phyloP scores from a whole-genome alignment of 2,888 invertebrate genomes.

The Dynastes grantii region DNA sequence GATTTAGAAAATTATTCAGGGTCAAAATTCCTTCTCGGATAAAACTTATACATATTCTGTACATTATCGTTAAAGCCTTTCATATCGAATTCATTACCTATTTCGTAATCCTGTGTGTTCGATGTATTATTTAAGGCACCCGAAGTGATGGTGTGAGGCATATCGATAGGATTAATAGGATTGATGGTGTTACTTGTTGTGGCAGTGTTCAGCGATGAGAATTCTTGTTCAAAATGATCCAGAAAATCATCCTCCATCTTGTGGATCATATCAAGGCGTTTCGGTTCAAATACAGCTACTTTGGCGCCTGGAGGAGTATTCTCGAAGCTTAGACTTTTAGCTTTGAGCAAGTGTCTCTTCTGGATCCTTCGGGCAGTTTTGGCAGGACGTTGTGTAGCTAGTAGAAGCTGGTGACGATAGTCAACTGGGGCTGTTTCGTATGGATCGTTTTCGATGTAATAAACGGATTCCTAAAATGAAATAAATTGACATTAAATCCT shows the following conservation, averaged over 20 bases:
- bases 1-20: conserved; percentile 39
- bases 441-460: conserved; percentile 35
- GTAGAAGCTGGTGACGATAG: conserved; percentile 48
- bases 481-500: background rate
- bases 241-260: conserved; percentile 41
- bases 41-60: conserved; percentile 40
- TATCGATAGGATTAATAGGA: background rate
- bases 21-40: conserved; percentile 48
- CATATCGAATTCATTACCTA: conserved; percentile 4
- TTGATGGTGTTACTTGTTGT: background rate
- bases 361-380: conserved; percentile 41
- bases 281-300: conserved; percentile 47
- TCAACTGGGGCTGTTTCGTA: conserved; percentile 46
- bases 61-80: conserved; percentile 17
- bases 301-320: conserved; percentile 46
- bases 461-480: conserved; percentile 11
- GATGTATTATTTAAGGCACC: conserved; percentile 32
- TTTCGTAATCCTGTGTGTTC: background rate
- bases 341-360: conserved; percentile 50
- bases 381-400: conserved; percentile 50
- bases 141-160: conserved; percentile 45
- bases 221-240: conserved; percentile 42
- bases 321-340: conserved; percentile 50
- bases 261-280: conserved; percentile 33
- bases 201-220: conserved; percentile 4